Evolutionary conservation across 2,113 vertebrate genomes (phyloP), one percentile per base, ranked within the genome.

Genomic region (Syrmaticus mikado): DNA sequence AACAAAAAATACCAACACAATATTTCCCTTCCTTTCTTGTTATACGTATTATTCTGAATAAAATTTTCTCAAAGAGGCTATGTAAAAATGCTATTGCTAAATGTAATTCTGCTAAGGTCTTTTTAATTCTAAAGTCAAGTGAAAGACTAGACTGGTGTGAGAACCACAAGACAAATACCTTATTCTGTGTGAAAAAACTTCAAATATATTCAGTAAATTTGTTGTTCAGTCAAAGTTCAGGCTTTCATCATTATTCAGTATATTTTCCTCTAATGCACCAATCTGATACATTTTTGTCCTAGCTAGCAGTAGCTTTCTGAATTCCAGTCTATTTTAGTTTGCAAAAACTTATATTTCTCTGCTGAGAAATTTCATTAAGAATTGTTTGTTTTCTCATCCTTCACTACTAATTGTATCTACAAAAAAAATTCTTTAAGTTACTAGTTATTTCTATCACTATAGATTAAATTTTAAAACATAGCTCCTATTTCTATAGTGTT

Each of bases 1-100:
- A 40, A 19, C 10, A 24, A 13, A 30, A 7, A 32, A 21, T 38
- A 7, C 3, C 0, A 0, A 6, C 8, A 14, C 70, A 43, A 17
- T 25, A 79, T 72, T 55, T 83, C 32, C 10, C 25, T 71, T 38
- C 2, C 2, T 60, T 71, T 89, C 18, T 32, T 48, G 7, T 53
- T 58, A 8, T 55, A 43, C 8, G 0, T 48, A 11, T 43, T 67
- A n/a, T 76, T 75, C 20, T 61, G 14, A 85, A 65, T 21, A 88
- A 85, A 21, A 2, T 50, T 11, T 52, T 77, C 32, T 61, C 80
- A 9, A 28, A 43, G 38, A 71, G 7, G 6, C 3, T 76, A 41
- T 79, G n/a, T 12, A 72, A 13, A 80, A 82, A 61, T 60, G 5
- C 3, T 78, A 1, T 3, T 72, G 82, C 50, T 84, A 84, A 89